These are phyloP conservation scores for Hydropsyche tenuis DNA, from an alignment of 1,140 invertebrate species.

Conservation along the genomic window DNA sequence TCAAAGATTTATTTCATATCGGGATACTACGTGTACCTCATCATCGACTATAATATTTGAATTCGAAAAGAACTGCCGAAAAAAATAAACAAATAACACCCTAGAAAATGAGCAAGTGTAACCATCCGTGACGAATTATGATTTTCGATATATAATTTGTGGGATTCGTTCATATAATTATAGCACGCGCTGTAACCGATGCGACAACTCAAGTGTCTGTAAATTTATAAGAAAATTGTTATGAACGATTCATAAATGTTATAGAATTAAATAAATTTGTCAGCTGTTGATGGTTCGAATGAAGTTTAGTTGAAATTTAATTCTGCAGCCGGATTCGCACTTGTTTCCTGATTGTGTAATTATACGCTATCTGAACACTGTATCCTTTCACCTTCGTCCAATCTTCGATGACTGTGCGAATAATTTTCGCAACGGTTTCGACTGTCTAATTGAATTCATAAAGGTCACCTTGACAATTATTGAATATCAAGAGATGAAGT, in stretches of 20 bases:
- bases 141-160: too few species aligned
- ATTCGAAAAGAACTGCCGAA: not conserved
- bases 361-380: conserved; percentile 24
- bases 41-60: conserved; percentile 23
- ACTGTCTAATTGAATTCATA: conserved; percentile 21
- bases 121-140: too few species aligned
- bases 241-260: too few species aligned
- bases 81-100: not conserved
- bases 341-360: conserved; percentile 18
- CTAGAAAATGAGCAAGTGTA: too few species aligned
- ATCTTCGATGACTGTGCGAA: conserved; percentile 25
- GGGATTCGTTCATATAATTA: too few species aligned
- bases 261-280: too few species aligned
- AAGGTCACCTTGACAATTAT: conserved; percentile 30
- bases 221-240: too few species aligned
- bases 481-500: not conserved
- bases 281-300: too few species aligned
- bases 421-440: conserved; percentile 5
- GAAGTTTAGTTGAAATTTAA: too few species aligned
- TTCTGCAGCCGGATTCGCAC: conserved; percentile 6
- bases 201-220: too few species aligned
- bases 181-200: too few species aligned
- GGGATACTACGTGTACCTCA: conserved; percentile 20
- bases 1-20: conserved; percentile 30
- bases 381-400: conserved; percentile 31